Evolutionary conservation across 2,113 vertebrate species (phyloP), one percentile per base, ranked within the genome.

Genomic region (Pseudopipra pipra): DNA sequence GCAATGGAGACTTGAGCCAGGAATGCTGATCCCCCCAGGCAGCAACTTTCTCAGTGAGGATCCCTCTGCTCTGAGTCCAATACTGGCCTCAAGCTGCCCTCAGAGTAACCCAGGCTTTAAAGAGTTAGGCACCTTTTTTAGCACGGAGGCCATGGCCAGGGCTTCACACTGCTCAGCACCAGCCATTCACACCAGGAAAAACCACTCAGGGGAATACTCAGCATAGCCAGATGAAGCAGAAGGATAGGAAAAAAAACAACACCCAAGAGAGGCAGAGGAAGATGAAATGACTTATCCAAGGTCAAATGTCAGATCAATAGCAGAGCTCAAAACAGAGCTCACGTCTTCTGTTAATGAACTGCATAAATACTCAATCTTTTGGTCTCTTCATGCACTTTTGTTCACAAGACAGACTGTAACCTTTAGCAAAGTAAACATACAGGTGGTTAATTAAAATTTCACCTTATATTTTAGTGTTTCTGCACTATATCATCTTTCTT

Each of bases 401-500:
- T 30, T 90, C 87, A 73, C 3, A 5, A 78, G 76, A 28, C 35
- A 67, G 62, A 20, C 41, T 76, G 31, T 24, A 58, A 76, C 76
- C 62, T 74, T 68, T 25, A 92, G 27, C 55, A 75, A 84, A 95
- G 56, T 37, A 43, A 87, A 31, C 58, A 49, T 7, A 16, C 37
- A 56, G n/a, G 25, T 74, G 37, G 39, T 89, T 94, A 89, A 94
- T 93, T 87, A 87, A 94, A 87, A 87, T 62, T 82, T 54, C 14
- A 19, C 46, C n/a, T 77, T 85, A 35, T 21, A 12, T 82, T 85
- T 87, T 17, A 87, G 13, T 35, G 70, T 75, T 91, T 89, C 19
- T 70, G 27, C 59, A 23, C 52, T 81, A 47, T 44, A 8, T 55
- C 56, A 54, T 58, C 49, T 65, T 47, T 13, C 63, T 59, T 37